Percentiles rank a stretch among this genome's conserved stretches.
Conservation (phyloP, 1,140 invertebrate genomes). For the Ceratosolen solmsi region DNA sequence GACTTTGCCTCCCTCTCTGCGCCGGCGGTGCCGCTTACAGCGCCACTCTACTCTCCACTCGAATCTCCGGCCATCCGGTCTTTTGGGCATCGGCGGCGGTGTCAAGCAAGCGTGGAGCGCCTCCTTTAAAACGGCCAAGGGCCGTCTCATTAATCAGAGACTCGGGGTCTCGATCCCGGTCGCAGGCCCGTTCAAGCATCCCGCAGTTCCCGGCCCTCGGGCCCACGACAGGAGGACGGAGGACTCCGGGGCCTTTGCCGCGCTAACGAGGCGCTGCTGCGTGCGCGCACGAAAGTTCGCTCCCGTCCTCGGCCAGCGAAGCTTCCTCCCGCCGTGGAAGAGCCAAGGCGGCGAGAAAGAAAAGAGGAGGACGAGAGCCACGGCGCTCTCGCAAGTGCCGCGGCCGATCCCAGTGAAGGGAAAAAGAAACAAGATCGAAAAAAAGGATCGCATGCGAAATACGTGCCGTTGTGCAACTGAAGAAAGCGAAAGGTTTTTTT, state of each 20-base stretch:
- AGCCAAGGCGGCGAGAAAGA: not conserved
- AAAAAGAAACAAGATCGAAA: slow-evolving; percentile 17
- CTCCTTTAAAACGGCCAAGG: not conserved
- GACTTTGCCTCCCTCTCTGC: not conserved
- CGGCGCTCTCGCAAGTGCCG: not conserved
- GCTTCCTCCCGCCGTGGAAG: not conserved
- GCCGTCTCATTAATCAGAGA: not conserved
- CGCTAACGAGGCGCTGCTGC: not conserved
- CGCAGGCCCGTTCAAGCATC: too few relatives aligned
- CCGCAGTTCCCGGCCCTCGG: too few relatives aligned
- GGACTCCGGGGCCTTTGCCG: not conserved
- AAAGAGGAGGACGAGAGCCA: not conserved
- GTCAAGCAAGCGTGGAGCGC: not conserved
- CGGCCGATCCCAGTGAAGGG: not conserved
- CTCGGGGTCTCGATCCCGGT: not conserved
- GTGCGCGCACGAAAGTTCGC: not conserved
- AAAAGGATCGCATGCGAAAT: slow-evolving; percentile 16
- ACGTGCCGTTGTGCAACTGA: slow-evolving; percentile 27
- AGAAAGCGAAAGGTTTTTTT: slow-evolving; percentile 36
- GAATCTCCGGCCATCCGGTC: not conserved
- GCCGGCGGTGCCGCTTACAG: not conserved
- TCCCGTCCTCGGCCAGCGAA: not conserved
- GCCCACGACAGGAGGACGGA: not conserved
- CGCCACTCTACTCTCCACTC: not conserved
- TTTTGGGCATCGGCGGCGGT: not conserved